Base-by-base conservation (phyloP, 2,797 vertebrate species). In the Girardinus metallicus region DNA sequence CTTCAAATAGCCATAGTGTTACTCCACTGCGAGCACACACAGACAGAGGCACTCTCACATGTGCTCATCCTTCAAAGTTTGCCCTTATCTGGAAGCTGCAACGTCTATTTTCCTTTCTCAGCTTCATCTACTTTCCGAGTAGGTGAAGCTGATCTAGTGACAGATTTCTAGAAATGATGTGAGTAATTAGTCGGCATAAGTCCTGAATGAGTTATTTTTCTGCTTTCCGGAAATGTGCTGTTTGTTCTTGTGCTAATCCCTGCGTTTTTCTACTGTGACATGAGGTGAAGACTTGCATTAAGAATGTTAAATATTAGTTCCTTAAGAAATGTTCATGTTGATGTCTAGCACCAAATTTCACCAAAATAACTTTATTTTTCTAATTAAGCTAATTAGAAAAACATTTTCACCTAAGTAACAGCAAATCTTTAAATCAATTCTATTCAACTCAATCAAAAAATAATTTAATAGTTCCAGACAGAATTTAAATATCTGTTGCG, bases 1-100 rank as follows among this genome's bases (percentile, higher is more conserved):
- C 89, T 91, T 88, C 88, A 93, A 92, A 91, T 91, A 87, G 86
- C 76, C 84, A 81, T 74, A 85, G 88, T 89, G 88, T 89, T 84
- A 82, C 91, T 89, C 85, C 82, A 84, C 78, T 87, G 87, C 78
- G 74, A 80, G 26, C 57, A 21, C 62, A 44, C 70, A 73, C 85
- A 76, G 81, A 79, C 78, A 74, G 68, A 29, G 43, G 75, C 84
- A 80, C 78, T 76, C 77, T 71, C 75, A 75, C 77, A 47, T 39
- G 13, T 73, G 84, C 80, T 84, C 83, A 81, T 86, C 80, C 73
- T 80, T 90, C 68, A 73, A 64, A 73, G 70, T 83, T 84, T 83
- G 76, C 64, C 87, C 83, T 85, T 86, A 85, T 90, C 75, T 79
- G 70, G 73, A 47, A 88, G 39, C 86, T 84, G 23, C 84, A 89